phyloP scores from a whole-genome alignment of 2,797 vertebrate species.

The Gymnothorax javanicus region DNA sequence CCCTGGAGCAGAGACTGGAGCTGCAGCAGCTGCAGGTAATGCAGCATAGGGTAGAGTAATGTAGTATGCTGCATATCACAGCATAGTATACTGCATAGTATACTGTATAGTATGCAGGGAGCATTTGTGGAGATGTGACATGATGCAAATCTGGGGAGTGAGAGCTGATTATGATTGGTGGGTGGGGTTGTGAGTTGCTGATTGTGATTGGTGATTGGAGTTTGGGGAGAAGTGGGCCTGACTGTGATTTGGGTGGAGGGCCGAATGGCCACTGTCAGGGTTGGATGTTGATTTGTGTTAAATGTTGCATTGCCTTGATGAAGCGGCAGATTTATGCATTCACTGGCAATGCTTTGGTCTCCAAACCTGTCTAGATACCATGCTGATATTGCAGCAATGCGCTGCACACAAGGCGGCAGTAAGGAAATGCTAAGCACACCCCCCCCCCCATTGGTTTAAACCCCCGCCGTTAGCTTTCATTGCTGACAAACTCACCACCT shows the following conservation, averaged over 20 bases:
- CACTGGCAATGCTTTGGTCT: not conserved
- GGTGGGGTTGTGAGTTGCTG: too few species aligned
- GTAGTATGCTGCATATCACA: too few species aligned
- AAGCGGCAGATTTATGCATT: not conserved
- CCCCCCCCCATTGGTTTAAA: not conserved
- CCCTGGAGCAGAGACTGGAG: constrained; percentile 83
- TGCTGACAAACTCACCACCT: not conserved
- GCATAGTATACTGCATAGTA: too few species aligned
- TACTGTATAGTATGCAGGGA: too few species aligned
- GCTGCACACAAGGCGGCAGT: not conserved
- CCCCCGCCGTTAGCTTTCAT: not conserved
- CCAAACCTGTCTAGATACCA: not conserved
- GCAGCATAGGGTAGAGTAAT: too few species aligned
- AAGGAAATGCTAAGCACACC: not conserved
- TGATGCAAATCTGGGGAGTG: too few species aligned
- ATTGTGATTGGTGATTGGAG: too few species aligned
- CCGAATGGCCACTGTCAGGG: too few species aligned
- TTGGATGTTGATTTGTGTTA: not conserved
- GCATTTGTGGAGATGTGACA: too few species aligned
- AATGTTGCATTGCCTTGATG: not conserved
- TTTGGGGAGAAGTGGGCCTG: too few species aligned
- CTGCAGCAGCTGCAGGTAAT: constrained; percentile 83
- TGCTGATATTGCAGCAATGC: not conserved
- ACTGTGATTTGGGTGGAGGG: too few species aligned
- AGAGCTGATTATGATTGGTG: too few species aligned